phyloP scores from a whole-genome alignment of 2,113 vertebrate genomes.

The Aptenodytes patagonicus region DNA sequence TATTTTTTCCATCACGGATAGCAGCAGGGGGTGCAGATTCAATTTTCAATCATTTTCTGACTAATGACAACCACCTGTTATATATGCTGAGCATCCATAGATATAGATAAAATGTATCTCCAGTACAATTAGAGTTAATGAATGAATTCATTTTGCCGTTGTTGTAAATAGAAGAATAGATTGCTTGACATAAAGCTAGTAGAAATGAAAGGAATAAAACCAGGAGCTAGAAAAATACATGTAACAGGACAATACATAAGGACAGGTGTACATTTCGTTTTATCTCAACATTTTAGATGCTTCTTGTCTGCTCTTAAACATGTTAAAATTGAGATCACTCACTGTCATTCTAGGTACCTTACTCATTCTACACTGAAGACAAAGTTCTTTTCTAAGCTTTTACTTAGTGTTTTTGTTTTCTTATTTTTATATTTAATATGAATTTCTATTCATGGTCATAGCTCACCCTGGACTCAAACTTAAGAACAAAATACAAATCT shows the following conservation, averaged over 20 bases:
- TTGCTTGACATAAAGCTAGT: conserved; percentile 20
- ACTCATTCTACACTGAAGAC: conserved; percentile 24
- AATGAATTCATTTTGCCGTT: conserved; percentile 31
- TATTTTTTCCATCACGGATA: conserved; percentile 1
- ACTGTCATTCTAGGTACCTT: conserved; percentile 4
- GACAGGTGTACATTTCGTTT: conserved; percentile 18
- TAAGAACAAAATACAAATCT: background rate
- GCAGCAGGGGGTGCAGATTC: background rate
- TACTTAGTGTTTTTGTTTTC: conserved; percentile 10
- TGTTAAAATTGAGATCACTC: conserved; percentile 41
- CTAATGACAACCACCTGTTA: background rate
- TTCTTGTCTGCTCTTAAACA: conserved; percentile 24
- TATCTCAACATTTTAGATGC: conserved; percentile 25
- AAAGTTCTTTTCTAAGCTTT: background rate
- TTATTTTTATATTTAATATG: conserved; percentile 8
- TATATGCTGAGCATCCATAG: background rate
- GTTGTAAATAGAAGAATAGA: conserved; percentile 48
- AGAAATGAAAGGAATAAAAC: conserved; percentile 48
- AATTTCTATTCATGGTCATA: background rate
- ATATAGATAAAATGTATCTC: conserved; percentile 15
- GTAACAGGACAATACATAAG: background rate
- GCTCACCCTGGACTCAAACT: background rate
- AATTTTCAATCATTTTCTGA: conserved; percentile 21
- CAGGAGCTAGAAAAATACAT: background rate
- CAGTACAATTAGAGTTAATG: conserved; percentile 51